Evolutionary conservation across 2,888 invertebrate genomes (phyloP).

Genomic region (Gortyna flavago): DNA sequence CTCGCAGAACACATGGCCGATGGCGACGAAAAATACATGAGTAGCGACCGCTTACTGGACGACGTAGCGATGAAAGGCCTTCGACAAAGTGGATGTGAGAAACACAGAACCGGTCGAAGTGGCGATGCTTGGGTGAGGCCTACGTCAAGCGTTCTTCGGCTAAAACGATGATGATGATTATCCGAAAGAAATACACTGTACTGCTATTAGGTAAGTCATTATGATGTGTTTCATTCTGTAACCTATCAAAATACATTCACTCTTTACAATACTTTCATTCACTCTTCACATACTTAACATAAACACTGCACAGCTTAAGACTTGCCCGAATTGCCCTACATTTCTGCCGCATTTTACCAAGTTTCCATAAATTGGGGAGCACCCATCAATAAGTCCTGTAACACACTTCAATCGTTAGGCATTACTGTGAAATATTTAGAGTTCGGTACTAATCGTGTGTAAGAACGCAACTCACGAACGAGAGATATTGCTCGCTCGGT

Average conservation of each 20-base stretch:
- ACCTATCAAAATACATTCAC: background rate
- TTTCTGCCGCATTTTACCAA: constrained; percentile 18
- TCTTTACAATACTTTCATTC: background rate
- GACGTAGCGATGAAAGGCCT: background rate
- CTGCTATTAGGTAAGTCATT: background rate
- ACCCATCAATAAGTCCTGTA: constrained; percentile 59
- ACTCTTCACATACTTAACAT: background rate
- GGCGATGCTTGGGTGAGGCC: background rate
- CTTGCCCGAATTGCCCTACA: constrained; percentile 35
- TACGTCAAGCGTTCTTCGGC: background rate
- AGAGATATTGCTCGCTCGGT: constrained; percentile 50
- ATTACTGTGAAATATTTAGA: constrained; percentile 66
- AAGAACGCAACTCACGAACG: constrained; percentile 55
- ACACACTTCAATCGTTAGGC: constrained; percentile 60
- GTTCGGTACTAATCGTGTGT: constrained; percentile 59
- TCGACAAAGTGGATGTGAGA: background rate
- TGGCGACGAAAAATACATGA: background rate
- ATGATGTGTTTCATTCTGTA: background rate
- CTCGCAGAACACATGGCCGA: background rate
- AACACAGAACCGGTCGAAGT: background rate
- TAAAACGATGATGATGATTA: background rate
- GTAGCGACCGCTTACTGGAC: background rate
- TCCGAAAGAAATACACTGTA: background rate
- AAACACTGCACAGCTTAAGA: constrained; percentile 1
- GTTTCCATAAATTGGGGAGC: constrained; percentile 54